Evolutionary conservation across 2,888 invertebrate genomes (phyloP).

Genomic region (Perdita meconis): DNA sequence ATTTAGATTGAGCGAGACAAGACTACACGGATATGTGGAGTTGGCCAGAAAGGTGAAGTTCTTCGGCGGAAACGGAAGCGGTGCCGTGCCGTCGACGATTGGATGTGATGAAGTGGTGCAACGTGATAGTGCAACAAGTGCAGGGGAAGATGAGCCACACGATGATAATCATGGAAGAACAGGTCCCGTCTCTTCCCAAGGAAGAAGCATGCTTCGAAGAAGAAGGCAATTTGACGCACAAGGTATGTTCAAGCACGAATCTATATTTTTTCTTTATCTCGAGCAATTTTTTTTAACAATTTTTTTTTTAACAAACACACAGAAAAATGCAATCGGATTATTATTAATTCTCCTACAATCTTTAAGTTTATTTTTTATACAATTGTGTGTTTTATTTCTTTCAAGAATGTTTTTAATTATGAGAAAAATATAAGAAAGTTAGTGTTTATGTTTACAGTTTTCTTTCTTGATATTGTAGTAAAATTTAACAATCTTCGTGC

Average conservation of each 20-base stretch:
- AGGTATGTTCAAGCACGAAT: conserved; percentile 70
- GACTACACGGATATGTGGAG: conserved; percentile 79
- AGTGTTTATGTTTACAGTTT: too few species aligned
- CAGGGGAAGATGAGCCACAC: conserved; percentile 81
- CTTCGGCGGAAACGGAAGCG: conserved; percentile 76
- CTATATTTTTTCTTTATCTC: background rate
- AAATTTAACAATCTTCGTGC: too few species aligned
- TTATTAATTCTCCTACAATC: too few species aligned
- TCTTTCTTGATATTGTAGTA: too few species aligned
- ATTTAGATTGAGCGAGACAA: conserved; percentile 79
- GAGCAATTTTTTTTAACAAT: too few species aligned
- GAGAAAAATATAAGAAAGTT: too few species aligned
- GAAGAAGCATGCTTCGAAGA: conserved; percentile 80
- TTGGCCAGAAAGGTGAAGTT: conserved; percentile 80
- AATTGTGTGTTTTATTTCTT: too few species aligned
- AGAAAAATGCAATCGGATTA: too few species aligned
- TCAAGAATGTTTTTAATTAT: too few species aligned
- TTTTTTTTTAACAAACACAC: too few species aligned
- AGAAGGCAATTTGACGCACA: conserved; percentile 82
- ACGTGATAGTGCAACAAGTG: conserved; percentile 83
- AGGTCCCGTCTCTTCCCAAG: conserved; percentile 77
- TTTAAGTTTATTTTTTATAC: too few species aligned
- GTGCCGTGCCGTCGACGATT: conserved; percentile 73
- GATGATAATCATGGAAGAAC: conserved; percentile 75
- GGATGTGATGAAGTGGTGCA: conserved; percentile 80